phyloP scores from a whole-genome alignment of 2,888 invertebrate species.

The Drosophila subquinaria region DNA sequence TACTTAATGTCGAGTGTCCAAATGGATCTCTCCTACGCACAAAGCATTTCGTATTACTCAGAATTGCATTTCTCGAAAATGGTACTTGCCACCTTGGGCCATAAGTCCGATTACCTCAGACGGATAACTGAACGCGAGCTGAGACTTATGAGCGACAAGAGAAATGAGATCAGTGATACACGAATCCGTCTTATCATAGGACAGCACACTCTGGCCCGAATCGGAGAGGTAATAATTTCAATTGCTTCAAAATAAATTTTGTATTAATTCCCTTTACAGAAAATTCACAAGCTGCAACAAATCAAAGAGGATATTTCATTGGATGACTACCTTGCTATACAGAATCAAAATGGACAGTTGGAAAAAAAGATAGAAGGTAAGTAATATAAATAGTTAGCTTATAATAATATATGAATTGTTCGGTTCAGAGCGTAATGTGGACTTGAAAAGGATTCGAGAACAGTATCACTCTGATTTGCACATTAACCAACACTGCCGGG shows the following conservation, averaged over 20 bases:
- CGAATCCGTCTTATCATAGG: conserved; percentile 70
- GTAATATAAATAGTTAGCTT: neutral
- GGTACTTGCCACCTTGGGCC: conserved; percentile 9
- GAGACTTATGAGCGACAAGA: conserved; percentile 54
- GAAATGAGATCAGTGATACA: conserved; percentile 73
- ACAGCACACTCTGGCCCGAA: conserved; percentile 67
- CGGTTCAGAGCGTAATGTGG: conserved; percentile 75
- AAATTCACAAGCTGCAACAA: conserved; percentile 72
- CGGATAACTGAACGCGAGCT: conserved; percentile 36
- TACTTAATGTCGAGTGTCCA: conserved; percentile 29
- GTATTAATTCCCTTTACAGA: conserved; percentile 52
- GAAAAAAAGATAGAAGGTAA: conserved; percentile 83
- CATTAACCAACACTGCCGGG: conserved; percentile 75
- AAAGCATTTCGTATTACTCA: conserved; percentile 7
- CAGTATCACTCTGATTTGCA: conserved; percentile 77
- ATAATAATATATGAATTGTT: neutral
- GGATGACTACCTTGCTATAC: conserved; percentile 73
- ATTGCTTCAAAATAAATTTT: neutral
- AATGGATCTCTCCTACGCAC: conserved; percentile 44
- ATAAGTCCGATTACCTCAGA: conserved; percentile 26
- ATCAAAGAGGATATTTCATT: conserved; percentile 76
- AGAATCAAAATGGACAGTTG: conserved; percentile 76
- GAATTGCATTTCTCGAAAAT: conserved; percentile 16
- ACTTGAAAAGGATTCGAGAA: conserved; percentile 68
- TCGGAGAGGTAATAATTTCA: conserved; percentile 56